phyloP scores from a whole-genome alignment of 2,113 vertebrate species.

The Azemiops feae region DNA sequence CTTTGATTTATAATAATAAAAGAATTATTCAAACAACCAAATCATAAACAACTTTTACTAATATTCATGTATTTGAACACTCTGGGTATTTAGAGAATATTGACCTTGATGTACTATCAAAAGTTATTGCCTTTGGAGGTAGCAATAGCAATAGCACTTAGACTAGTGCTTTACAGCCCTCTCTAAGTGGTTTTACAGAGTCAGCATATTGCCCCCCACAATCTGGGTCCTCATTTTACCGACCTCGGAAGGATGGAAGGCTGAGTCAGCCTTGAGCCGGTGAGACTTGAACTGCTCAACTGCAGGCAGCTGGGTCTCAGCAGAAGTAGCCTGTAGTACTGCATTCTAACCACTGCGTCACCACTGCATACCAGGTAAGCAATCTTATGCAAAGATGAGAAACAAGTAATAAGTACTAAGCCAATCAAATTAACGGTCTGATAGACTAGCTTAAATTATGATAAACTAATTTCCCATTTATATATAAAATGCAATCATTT shows the following conservation, averaged over 20 bases:
- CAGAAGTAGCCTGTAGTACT: no score
- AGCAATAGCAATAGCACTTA: neutral
- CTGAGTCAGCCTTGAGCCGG: no score
- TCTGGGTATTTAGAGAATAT: neutral
- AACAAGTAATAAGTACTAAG: neutral
- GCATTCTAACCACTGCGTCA: no score
- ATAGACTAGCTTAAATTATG: neutral
- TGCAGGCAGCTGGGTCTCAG: no score
- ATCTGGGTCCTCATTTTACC: no score
- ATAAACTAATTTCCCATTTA: neutral
- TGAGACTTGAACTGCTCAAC: no score
- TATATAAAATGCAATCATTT: neutral
- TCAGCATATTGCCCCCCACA: no score
- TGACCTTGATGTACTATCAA: neutral
- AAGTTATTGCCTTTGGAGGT: neutral
- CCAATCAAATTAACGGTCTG: neutral
- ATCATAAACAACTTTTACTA: neutral
- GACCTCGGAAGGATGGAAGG: no score
- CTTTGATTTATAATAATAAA: neutral
- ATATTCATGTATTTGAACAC: neutral
- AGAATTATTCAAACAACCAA: neutral
- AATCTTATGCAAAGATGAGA: neutral
- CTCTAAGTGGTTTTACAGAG: no score
- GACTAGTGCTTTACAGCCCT: no score
- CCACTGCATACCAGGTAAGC: no score